Conservation (phyloP, 2,113 vertebrate genomes). For the Odobenus rosmarus region DNA sequence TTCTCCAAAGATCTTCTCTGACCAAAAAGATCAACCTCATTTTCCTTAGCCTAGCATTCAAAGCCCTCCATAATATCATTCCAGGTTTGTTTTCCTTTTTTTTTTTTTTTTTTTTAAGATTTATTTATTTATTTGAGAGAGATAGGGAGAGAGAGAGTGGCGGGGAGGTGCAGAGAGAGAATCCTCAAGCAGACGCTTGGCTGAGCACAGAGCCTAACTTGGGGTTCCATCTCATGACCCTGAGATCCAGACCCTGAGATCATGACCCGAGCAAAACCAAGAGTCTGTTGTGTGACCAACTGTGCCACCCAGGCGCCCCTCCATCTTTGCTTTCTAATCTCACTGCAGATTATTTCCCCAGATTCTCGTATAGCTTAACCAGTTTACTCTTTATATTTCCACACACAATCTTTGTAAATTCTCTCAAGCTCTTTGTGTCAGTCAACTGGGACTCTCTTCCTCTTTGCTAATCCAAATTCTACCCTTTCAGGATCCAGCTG, state of each 20-base stretch:
- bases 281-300: background rate
- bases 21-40: background rate
- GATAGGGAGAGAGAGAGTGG: background rate
- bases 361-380: background rate
- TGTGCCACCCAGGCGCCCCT: background rate
- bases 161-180: background rate
- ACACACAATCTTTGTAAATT: background rate
- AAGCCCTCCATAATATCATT: background rate
- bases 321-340: background rate
- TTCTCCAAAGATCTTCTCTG: background rate
- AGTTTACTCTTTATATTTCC: background rate
- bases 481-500: background rate
- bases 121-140: background rate
- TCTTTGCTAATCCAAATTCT: background rate
- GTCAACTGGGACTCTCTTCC: background rate
- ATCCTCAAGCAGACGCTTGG: background rate
- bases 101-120: background rate
- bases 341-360: background rate
- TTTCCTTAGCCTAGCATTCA: background rate
- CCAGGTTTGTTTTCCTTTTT: background rate
- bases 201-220: background rate
- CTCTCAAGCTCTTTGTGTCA: background rate
- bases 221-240: background rate
- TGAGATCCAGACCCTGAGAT: background rate
- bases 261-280: background rate